phyloP scores from a whole-genome alignment of 2,888 invertebrate species.

The Carabus problematicus region DNA sequence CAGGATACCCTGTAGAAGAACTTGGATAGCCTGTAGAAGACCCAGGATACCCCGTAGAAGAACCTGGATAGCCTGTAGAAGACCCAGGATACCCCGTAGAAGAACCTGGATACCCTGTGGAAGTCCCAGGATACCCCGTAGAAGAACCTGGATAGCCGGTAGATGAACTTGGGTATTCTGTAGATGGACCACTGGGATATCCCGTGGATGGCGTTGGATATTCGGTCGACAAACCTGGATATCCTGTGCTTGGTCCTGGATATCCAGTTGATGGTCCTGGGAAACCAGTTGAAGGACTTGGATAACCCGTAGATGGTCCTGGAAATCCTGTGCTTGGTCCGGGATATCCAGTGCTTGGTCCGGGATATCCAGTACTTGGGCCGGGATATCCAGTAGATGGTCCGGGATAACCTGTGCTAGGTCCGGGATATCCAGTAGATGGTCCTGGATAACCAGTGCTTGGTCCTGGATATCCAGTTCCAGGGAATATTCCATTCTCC shows the following conservation, averaged over 20 bases:
- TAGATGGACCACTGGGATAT: slow-evolving; percentile 27
- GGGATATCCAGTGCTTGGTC: slow-evolving; percentile 44
- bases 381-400: slow-evolving; percentile 48
- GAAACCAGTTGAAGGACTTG: slow-evolving; percentile 42
- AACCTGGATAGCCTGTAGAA: not conserved
- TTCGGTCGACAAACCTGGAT: slow-evolving; percentile 39
- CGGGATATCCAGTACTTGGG: slow-evolving; percentile 43
- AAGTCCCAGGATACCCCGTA: slow-evolving; percentile 49
- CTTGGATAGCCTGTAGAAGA: slow-evolving; percentile 42
- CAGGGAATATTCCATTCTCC: slow-evolving; percentile 41
- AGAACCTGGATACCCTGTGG: slow-evolving; percentile 50
- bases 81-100: slow-evolving; percentile 37
- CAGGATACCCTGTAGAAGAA: slow-evolving; percentile 48
- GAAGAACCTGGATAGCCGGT: slow-evolving; percentile 43
- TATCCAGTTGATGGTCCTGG: slow-evolving; percentile 47
- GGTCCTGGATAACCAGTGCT: slow-evolving; percentile 44
- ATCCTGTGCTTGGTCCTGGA: slow-evolving; percentile 42
- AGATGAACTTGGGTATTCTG: slow-evolving; percentile 11
- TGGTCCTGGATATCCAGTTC: slow-evolving; percentile 44
- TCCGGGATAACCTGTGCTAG: slow-evolving; percentile 46
- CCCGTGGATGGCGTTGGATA: slow-evolving; percentile 21
- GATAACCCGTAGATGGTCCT: slow-evolving; percentile 44
- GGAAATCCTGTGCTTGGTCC: slow-evolving; percentile 47
- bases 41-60: not conserved
- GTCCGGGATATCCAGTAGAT: slow-evolving; percentile 44